Conservation (phyloP, 2,888 invertebrate genomes). For the Cerceris ruficornis region DNA sequence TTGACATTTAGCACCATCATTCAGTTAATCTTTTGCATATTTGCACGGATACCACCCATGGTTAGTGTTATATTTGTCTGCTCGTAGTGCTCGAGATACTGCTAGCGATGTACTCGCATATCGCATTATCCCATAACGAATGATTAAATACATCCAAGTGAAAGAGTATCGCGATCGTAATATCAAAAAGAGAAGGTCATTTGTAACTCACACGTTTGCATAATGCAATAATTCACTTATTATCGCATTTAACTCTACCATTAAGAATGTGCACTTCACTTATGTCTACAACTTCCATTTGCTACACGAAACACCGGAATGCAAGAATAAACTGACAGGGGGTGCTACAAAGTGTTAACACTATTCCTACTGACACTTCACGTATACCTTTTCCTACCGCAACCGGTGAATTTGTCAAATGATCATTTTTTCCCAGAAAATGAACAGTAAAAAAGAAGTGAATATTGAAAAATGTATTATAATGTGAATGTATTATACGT, state of each 20-base stretch:
- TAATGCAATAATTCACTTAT: neutral
- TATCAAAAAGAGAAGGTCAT: neutral
- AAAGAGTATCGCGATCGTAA: neutral
- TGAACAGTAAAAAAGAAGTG: too few relatives aligned
- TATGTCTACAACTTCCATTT: too few relatives aligned
- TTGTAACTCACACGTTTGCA: neutral
- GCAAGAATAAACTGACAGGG: too few relatives aligned
- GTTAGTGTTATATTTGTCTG: neutral
- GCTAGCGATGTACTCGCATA: constrained; percentile 4
- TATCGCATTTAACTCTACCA: too few relatives aligned
- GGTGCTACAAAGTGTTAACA: too few relatives aligned
- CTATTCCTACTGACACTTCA: too few relatives aligned
- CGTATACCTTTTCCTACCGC: too few relatives aligned
- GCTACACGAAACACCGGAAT: too few relatives aligned
- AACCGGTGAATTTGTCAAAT: too few relatives aligned
- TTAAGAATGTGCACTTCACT: neutral
- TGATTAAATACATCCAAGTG: constrained; percentile 7
- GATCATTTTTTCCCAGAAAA: too few relatives aligned
- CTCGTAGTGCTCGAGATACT: neutral
- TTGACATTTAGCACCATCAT: constrained; percentile 27
- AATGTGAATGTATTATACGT: too few relatives aligned
- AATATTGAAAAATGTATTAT: too few relatives aligned
- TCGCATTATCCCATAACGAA: constrained; percentile 16
- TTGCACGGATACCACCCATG: constrained; percentile 17
- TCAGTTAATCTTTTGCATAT: constrained; percentile 45